phyloP scores from a whole-genome alignment of 2,797 vertebrate genomes.

The Tapirus indicus region DNA sequence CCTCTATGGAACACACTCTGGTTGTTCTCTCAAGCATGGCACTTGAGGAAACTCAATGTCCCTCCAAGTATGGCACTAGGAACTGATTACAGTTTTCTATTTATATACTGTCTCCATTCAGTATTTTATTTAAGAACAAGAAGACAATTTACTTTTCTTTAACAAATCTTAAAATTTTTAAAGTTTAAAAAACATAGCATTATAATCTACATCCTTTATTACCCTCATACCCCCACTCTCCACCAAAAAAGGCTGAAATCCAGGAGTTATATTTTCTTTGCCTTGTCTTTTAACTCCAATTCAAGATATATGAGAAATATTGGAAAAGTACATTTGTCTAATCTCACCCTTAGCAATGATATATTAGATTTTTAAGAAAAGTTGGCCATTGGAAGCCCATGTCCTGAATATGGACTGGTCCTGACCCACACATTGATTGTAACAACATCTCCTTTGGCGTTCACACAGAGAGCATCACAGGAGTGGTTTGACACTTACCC shows the following conservation, averaged over 20 bases:
- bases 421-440: not conserved
- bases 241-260: not conserved
- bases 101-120: not conserved
- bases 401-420: not conserved
- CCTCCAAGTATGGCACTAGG: not conserved
- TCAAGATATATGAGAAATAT: not conserved
- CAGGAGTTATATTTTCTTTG: not conserved
- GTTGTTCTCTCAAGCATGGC: not conserved
- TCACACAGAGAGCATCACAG: not conserved
- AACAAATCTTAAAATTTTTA: not conserved
- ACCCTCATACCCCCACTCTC: not conserved
- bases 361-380: not conserved
- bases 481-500: slow-evolving; percentile 62
- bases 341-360: not conserved
- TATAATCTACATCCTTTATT: not conserved
- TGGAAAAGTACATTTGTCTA: not conserved
- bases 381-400: not conserved
- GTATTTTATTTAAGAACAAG: slow-evolving; percentile 6
- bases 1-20: not conserved
- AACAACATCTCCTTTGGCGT: not conserved
- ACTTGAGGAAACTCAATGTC: not conserved
- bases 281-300: not conserved
- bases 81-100: not conserved
- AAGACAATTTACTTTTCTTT: slow-evolving; percentile 11
- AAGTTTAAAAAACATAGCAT: slow-evolving; percentile 19